Conservation (phyloP, 2,113 vertebrate genomes). For the Upupa epops region DNA sequence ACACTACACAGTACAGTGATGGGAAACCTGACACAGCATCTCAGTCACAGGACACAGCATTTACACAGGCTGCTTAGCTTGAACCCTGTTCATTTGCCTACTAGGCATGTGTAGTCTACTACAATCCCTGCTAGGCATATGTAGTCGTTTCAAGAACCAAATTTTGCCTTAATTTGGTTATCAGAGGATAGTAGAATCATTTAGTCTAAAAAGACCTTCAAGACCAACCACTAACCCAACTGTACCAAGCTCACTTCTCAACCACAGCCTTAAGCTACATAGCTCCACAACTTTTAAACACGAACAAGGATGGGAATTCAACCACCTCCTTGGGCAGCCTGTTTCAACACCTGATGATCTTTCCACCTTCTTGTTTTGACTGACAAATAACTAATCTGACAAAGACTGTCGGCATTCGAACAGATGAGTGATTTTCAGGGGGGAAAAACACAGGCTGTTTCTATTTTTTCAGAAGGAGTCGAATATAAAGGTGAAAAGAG, state of each 20-base stretch:
- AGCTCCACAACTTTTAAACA: no score
- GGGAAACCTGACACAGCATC: slow-evolving; percentile 20
- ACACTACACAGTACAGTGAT: slow-evolving; percentile 28
- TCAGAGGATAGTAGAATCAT: no score
- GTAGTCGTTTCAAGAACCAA: neutral
- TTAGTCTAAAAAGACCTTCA: no score
- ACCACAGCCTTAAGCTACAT: no score
- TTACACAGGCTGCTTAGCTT: neutral
- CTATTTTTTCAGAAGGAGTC: neutral
- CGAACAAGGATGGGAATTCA: no score
- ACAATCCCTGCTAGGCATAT: neutral
- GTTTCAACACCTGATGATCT: no score
- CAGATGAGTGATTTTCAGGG: neutral
- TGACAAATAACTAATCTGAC: neutral
- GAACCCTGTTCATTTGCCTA: neutral
- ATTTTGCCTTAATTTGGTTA: neutral
- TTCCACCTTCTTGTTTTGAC: neutral
- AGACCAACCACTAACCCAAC: no score
- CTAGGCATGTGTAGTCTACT: neutral
- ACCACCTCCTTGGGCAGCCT: no score
- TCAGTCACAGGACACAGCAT: slow-evolving; percentile 9
- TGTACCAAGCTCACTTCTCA: no score
- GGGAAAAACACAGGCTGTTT: neutral
- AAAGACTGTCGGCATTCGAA: neutral
- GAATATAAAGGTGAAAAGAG: neutral